Percentiles rank a stretch among this genome's conserved stretches.
These are phyloP conservation scores for Atherinosoma microstoma DNA, from an alignment of 2,797 vertebrate genomes.

Conservation along the genomic window DNA sequence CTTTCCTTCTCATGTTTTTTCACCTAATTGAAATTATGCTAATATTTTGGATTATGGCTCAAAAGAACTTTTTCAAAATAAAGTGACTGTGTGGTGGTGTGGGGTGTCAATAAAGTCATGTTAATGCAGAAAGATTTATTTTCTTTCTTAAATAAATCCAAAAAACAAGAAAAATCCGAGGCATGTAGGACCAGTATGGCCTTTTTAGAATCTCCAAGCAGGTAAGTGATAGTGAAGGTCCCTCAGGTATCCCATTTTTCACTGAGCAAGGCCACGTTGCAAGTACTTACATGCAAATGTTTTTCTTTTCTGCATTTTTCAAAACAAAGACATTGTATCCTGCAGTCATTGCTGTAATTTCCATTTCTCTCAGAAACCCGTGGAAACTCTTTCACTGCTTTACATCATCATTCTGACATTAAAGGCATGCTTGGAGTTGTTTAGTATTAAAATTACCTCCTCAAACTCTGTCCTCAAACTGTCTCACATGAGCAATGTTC, in stretches of 20 bases:
- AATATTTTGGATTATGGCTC: constrained; percentile 41
- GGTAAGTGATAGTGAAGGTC: background rate
- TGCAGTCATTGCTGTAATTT: background rate
- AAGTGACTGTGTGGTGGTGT: constrained; percentile 27
- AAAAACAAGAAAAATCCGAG: too few species aligned
- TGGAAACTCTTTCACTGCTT: background rate
- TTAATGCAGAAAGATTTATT: constrained; percentile 8
- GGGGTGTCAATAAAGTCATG: constrained; percentile 19
- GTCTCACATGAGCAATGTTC: background rate
- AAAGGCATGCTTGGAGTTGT: constrained; percentile 8
- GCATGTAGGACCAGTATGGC: background rate
- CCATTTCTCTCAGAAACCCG: constrained; percentile 1
- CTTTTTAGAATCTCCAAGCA: background rate
- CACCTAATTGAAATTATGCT: constrained; percentile 59
- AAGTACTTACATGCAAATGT: background rate
- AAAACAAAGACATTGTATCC: too few species aligned
- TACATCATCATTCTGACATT: constrained; percentile 1
- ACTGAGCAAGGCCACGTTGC: background rate
- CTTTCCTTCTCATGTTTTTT: constrained; percentile 37
- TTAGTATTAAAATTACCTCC: constrained; percentile 1
- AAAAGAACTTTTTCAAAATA: constrained; percentile 32
- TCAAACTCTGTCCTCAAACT: constrained; percentile 7
- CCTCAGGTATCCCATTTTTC: background rate
- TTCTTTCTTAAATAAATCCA: background rate
- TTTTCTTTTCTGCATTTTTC: too few species aligned